These are phyloP conservation scores for Alcis repandata DNA, from an alignment of 2,888 invertebrate genomes.

Conservation along the genomic window DNA sequence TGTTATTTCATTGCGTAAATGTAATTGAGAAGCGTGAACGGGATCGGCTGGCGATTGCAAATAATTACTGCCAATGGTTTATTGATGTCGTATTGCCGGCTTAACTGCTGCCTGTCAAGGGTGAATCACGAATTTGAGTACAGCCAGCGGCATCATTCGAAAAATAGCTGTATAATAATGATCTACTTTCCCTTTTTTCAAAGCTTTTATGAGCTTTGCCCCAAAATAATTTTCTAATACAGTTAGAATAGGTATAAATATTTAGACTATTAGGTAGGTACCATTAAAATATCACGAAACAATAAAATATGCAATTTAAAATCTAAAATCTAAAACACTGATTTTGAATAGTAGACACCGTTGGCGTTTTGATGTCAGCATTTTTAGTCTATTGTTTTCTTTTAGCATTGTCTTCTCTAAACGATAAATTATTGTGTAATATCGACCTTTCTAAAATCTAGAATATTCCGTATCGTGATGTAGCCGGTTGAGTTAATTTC, in stretches of 20 bases:
- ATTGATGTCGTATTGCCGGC: slow-evolving; percentile 34
- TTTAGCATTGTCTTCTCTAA: not conserved
- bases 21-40: slow-evolving; percentile 42
- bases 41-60: slow-evolving; percentile 39
- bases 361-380: not conserved
- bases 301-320: not conserved
- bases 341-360: too few relatives aligned
- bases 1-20: slow-evolving; percentile 33
- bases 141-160: not conserved
- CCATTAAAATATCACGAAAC: not conserved
- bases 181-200: too few relatives aligned
- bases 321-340: too few relatives aligned
- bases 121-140: slow-evolving; percentile 20
- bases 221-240: too few relatives aligned
- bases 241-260: too few relatives aligned
- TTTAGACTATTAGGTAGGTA: too few relatives aligned
- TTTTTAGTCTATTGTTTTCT: not conserved
- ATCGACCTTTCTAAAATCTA: slow-evolving; percentile 18
- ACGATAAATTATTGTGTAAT: not conserved
- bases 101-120: slow-evolving; percentile 19
- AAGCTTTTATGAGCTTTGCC: too few relatives aligned
- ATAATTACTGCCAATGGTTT: slow-evolving; percentile 36
- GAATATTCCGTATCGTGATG: slow-evolving; percentile 35
- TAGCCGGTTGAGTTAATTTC: slow-evolving; percentile 45
- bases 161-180: not conserved